Evolutionary conservation across 2,113 vertebrate genomes (phyloP).

Genomic region (Bufo gargarizans): DNA sequence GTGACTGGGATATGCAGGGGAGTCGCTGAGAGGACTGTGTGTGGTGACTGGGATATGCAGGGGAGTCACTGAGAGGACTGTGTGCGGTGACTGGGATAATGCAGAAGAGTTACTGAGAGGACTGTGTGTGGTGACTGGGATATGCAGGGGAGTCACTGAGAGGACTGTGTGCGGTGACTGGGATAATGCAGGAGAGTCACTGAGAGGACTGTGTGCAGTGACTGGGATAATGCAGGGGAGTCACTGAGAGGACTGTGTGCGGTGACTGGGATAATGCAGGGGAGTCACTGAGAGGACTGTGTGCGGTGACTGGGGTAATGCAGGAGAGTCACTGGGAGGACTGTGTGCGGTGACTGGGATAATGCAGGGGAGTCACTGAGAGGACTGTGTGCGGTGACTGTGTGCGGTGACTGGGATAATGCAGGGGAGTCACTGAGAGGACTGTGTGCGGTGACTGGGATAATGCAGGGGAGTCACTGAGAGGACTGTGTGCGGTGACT

Average conservation of each 20-base stretch:
- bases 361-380: background rate
- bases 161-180: background rate
- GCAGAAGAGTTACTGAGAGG: background rate
- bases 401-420: background rate
- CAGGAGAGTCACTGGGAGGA: background rate
- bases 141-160: background rate
- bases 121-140: background rate
- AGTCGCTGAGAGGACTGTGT: background rate
- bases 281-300: background rate
- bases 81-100: background rate
- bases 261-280: background rate
- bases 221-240: background rate
- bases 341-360: background rate
- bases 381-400: slow-evolving; percentile 3
- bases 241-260: slow-evolving; percentile 8
- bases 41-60: background rate
- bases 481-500: background rate
- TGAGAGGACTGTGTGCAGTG: slow-evolving; percentile 3
- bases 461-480: background rate
- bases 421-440: background rate
- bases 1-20: background rate
- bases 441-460: background rate
- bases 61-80: slow-evolving; percentile 6
- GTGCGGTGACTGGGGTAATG: background rate
- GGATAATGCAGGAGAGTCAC: background rate